These are phyloP conservation scores for Galago senegalensis DNA, from an alignment of 2,797 vertebrate genomes.

Conservation along the genomic window DNA sequence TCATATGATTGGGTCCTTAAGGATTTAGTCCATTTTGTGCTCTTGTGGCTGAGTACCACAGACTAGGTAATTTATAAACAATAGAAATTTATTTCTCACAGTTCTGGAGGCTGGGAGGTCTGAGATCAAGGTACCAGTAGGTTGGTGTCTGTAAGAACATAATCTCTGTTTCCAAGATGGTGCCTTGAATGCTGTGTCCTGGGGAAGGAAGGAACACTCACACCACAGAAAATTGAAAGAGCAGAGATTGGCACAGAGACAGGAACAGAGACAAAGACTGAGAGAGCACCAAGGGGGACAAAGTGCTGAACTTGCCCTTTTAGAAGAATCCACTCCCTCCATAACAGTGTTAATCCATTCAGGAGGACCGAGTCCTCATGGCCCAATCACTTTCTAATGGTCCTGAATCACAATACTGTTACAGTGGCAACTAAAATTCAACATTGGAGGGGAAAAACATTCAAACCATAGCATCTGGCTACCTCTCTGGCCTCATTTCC, in stretches of 20 bases:
- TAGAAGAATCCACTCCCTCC: not conserved
- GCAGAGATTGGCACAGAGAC: not conserved
- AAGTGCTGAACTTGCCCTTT: not conserved
- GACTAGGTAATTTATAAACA: not conserved
- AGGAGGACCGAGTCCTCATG: not conserved
- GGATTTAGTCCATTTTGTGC: not conserved
- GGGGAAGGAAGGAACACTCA: not conserved
- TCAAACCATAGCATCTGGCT: not conserved
- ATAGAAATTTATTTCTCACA: not conserved
- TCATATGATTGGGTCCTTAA: not conserved
- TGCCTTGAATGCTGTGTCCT: not conserved
- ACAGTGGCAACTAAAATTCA: not conserved
- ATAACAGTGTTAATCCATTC: not conserved
- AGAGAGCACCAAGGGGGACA: not conserved
- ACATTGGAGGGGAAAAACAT: not conserved
- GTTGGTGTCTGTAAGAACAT: not conserved
- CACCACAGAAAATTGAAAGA: not conserved
- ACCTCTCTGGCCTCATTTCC: not conserved
- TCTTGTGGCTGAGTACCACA: not conserved
- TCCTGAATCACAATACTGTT: not conserved
- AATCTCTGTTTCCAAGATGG: not conserved
- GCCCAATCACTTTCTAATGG: not conserved
- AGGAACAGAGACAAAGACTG: not conserved
- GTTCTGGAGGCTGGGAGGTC: not conserved
- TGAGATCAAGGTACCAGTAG: not conserved